These are phyloP conservation scores for Drosophila truncata DNA, from an alignment of 1,140 invertebrate genomes.

Conservation along the genomic window DNA sequence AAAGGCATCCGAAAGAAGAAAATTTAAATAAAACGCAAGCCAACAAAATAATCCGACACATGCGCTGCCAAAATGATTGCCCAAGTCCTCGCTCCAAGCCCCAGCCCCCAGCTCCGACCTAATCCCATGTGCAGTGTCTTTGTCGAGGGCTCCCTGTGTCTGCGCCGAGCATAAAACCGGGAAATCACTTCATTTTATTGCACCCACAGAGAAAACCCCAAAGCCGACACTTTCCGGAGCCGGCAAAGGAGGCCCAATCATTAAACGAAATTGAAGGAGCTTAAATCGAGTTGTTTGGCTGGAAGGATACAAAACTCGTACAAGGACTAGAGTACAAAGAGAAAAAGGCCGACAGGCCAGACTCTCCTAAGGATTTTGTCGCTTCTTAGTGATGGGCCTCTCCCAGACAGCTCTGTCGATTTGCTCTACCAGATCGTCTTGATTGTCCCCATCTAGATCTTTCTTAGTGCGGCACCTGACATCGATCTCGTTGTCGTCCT, in stretches of 20 bases:
- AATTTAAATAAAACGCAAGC: slow-evolving; percentile 74
- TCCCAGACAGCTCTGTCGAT: slow-evolving; percentile 1
- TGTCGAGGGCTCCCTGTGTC: slow-evolving; percentile 4
- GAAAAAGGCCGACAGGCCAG: background rate
- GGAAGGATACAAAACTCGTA: slow-evolving; percentile 9
- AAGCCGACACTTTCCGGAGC: slow-evolving; percentile 57
- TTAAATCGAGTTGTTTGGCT: slow-evolving; percentile 22
- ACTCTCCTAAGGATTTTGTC: background rate
- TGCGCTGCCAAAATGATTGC: slow-evolving; percentile 77
- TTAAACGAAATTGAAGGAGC: slow-evolving; percentile 53
- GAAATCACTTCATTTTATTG: slow-evolving; percentile 77
- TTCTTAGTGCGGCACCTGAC: background rate
- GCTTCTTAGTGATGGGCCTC: no score
- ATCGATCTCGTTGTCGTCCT: background rate
- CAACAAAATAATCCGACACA: slow-evolving; percentile 83
- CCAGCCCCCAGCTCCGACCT: slow-evolving; percentile 18
- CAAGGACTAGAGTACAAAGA: background rate
- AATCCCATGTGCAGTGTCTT: slow-evolving; percentile 64
- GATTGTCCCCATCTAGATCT: background rate
- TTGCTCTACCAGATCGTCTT: background rate
- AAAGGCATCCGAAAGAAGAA: slow-evolving; percentile 35
- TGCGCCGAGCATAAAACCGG: slow-evolving; percentile 49
- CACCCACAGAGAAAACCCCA: slow-evolving; percentile 32
- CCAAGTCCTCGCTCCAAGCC: slow-evolving; percentile 33
- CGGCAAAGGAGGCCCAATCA: slow-evolving; percentile 23